A percentile compares a stretch with the other conserved stretches of the same genome.
Conservation (phyloP, 2,113 vertebrate species). For the Pterocles burchelli region DNA sequence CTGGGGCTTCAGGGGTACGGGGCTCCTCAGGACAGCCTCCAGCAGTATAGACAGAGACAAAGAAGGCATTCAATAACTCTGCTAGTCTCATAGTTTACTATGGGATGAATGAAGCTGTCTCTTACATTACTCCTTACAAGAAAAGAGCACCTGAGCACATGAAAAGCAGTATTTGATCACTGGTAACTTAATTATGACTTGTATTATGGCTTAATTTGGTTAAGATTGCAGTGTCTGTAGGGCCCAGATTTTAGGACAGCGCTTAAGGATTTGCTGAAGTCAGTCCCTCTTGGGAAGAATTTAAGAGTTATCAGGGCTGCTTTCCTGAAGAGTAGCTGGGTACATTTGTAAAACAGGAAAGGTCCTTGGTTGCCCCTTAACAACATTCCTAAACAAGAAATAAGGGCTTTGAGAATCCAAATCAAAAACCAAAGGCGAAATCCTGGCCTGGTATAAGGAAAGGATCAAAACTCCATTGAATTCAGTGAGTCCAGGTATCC, state of each 20-base stretch:
- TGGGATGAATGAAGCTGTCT: neutral
- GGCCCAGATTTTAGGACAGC: neutral
- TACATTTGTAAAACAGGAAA: neutral
- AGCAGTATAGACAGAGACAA: too few relatives aligned
- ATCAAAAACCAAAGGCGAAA: neutral
- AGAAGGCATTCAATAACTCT: too few relatives aligned
- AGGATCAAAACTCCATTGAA: neutral
- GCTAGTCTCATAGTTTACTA: too few relatives aligned
- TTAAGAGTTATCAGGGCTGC: neutral
- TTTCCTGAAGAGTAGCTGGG: neutral
- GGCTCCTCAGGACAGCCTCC: too few relatives aligned
- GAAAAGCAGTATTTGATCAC: neutral
- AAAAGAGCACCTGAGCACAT: neutral
- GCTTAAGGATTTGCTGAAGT: neutral
- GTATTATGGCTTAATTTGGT: neutral
- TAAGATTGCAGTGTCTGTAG: neutral
- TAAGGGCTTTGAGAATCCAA: neutral
- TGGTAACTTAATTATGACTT: neutral
- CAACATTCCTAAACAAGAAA: neutral
- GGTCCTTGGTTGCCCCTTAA: neutral
- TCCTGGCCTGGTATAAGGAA: neutral
- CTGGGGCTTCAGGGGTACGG: too few relatives aligned
- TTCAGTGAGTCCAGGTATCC: neutral
- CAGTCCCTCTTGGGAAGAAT: neutral
- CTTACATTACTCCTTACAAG: neutral